Evolutionary conservation across 2,888 invertebrate genomes (phyloP), one percentile per base, ranked within the genome.

Genomic region (Ormyrus nitidulus): DNA sequence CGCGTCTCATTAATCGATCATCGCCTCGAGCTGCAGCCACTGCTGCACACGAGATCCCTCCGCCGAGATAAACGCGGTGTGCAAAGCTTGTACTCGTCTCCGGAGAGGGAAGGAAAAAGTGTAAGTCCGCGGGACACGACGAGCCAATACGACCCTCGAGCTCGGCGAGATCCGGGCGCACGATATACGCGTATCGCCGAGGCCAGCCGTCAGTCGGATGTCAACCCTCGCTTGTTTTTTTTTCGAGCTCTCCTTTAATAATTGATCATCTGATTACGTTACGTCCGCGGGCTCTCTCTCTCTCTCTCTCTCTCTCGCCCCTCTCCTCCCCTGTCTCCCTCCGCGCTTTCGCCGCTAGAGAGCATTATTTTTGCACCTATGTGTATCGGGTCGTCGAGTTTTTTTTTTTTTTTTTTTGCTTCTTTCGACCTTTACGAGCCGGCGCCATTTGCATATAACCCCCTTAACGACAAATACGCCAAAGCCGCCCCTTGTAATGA

Each of bases 261-360:
- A 90, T 90, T 90, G 90, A 90, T 90, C 89, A 89, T 90, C 89
- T 89, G 90, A 90, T 90, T 90, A 90, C 88, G 89, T 88, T 89
- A 88, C 89, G 87, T 89, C 82, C 83, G 76, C 62, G 76, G 81
- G 74, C 87, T 86, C 85, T 84, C 81, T 49, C 73, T 13, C n/a
- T n/a, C n/a, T n/a, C n/a, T n/a, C 34, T 19, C 19, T 19, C 19
- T 6, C 58, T 48, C 19, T 49, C n/a, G 0, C 44, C 34, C 53
- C 61, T 81, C 81, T 82, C 61, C 81, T 77, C 83, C 81, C 73
- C 81, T n/a, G 6, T 64, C 13, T 54, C 10, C 46, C 7, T 44
- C 2, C 19, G 46, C 49, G 53, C n/a, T n/a, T 48, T 56, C 66
- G 13, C 80, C 83, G 81, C 84, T 85, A 73, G 82, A 85, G 85